Evolutionary conservation across 2,888 invertebrate species (phyloP), one percentile per base, ranked within the genome.

Genomic region (Neoitamus cyanurus): DNA sequence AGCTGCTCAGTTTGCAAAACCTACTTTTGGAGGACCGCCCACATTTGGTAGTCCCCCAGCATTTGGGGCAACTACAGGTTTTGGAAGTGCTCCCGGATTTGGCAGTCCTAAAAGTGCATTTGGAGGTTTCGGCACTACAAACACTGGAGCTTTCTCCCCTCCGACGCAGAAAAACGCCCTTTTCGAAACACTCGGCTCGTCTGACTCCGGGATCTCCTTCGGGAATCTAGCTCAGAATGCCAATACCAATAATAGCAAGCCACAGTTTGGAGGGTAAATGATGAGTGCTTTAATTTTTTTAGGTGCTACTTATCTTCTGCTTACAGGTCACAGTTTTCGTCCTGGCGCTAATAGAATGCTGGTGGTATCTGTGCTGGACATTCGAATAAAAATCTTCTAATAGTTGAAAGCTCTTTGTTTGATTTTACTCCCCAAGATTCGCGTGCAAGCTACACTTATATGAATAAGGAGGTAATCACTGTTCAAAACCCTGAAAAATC

Each of bases 201-300:
- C 90, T 2, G 90, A 90, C 34, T 87, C 89, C 1, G 89, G 90
- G 0, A 86, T 91, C 13, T 90, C 91, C 0, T 91, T 91, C 87
- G 91, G 91, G 0, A 91, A 91, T 86, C 88, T 91, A 77, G 91
- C 91, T 4, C 90, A 91, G 77, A 89, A 88, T 37, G 88, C 89
- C 3, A 90, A 88, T 83, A 68, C 88, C 2, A 89, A 89, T 85
- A 87, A 88, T 15, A 89, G 89, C 42, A 91, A 91, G 78, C 88
- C 90, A 1, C 87, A 89, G n/a, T 91, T 90, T 86, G 91, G 91
- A 86, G 91, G 91, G 90, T 84, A 46, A 83, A 31, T 42, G 15
- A 9, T n/a, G 30, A 3, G 25, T 4, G 5, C 25, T 25, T 37
- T 2, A 1, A 6, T 31, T 48, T 78, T 31, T 48, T 30, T 28